Evolutionary conservation across 2,797 vertebrate genomes (phyloP).

Genomic region (Arnoldichthys spilopterus): DNA sequence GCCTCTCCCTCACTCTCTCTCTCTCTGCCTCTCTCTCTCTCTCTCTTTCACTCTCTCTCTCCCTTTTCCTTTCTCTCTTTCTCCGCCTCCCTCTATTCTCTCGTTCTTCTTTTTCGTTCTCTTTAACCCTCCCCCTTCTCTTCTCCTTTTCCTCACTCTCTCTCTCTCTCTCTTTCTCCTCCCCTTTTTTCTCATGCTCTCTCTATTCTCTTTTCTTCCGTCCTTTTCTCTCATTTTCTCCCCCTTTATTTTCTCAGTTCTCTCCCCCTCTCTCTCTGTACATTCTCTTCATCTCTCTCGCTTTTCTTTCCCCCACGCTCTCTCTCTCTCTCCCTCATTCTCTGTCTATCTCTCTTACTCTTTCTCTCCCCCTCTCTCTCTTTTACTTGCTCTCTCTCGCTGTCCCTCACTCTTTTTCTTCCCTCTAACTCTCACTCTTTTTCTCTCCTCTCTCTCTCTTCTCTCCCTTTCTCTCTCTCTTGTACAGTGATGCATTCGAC

Average conservation of each 20-base stretch:
- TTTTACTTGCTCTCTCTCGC: background rate
- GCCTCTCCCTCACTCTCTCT: background rate
- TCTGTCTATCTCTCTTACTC: background rate
- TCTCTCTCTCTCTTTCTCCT: no score
- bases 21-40: background rate
- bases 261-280: background rate
- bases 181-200: no score
- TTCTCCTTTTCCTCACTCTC: no score
- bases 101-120: background rate
- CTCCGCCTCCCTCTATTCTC: background rate
- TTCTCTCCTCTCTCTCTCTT: background rate
- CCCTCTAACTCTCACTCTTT: background rate
- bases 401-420: background rate
- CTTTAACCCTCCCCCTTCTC: no score
- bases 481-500: conserved; percentile 49
- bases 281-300: background rate
- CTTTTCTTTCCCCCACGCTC: background rate
- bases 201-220: background rate
- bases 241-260: no score
- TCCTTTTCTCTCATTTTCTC: conserved; percentile 32
- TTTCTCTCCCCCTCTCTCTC: background rate
- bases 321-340: background rate
- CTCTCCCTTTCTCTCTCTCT: conserved; percentile 43
- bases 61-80: background rate
- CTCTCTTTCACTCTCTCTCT: background rate